Conservation (phyloP, 2,113 vertebrate genomes). For the Proterorhinus semilunaris region DNA sequence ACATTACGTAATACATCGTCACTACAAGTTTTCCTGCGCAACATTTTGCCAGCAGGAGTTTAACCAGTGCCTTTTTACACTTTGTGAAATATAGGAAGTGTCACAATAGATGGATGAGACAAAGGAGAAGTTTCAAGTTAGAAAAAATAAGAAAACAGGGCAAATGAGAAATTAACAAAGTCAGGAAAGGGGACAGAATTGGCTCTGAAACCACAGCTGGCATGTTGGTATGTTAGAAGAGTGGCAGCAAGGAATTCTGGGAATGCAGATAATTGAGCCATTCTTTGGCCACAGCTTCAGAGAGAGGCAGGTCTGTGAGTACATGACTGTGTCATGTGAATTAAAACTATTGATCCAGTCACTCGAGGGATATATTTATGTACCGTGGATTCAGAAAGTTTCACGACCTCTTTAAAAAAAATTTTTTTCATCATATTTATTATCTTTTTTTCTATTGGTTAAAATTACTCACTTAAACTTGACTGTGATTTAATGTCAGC, state of each 20-base stretch:
- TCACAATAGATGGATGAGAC: slow-evolving; percentile 1
- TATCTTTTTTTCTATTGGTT: too few species aligned
- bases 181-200: slow-evolving; percentile 34
- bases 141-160: background rate
- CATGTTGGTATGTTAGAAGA: slow-evolving; percentile 69
- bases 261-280: slow-evolving; percentile 48
- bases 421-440: too few species aligned
- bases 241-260: slow-evolving; percentile 62
- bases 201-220: slow-evolving; percentile 84
- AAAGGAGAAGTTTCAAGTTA: background rate
- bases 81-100: background rate
- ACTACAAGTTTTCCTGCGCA: background rate
- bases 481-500: too few species aligned
- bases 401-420: too few species aligned
- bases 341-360: background rate
- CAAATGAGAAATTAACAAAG: slow-evolving; percentile 1
- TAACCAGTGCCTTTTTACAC: background rate
- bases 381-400: too few species aligned
- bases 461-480: too few species aligned
- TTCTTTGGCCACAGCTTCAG: slow-evolving; percentile 31
- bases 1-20: background rate
- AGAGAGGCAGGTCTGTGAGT: slow-evolving; percentile 7
- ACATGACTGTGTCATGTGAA: background rate
- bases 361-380: background rate
- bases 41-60: background rate